These are phyloP conservation scores for Myrmecobius fasciatus DNA, from an alignment of 2,113 vertebrate genomes.

Conservation along the genomic window DNA sequence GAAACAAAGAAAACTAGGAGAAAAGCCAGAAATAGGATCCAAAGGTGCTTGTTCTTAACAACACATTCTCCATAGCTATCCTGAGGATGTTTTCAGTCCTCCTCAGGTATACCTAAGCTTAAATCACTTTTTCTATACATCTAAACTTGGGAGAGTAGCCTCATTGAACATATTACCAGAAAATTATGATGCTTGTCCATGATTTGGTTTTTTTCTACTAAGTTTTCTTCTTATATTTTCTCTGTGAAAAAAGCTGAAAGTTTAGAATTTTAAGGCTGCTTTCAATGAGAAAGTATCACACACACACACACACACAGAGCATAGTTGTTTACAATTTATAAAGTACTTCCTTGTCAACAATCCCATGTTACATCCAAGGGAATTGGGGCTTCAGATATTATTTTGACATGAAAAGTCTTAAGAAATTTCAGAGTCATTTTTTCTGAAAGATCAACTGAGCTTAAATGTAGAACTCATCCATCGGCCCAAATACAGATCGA, in stretches of 20 bases:
- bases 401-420: not conserved
- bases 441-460: not conserved
- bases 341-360: not conserved
- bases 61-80: not conserved
- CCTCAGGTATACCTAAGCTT: not conserved
- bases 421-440: not conserved
- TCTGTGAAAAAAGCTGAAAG: not conserved
- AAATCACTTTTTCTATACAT: not conserved
- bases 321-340: not conserved
- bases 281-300: not conserved
- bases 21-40: not conserved
- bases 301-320: not conserved
- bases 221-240: not conserved
- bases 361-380: not conserved
- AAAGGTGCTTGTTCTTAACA: not conserved
- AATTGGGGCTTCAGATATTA: not conserved
- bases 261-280: not conserved
- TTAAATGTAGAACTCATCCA: not conserved
- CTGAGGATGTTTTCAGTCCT: not conserved
- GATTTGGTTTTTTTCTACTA: not conserved
- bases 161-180: slow-evolving; percentile 36
- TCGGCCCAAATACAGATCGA: not conserved
- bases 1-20: not conserved
- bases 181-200: not conserved
- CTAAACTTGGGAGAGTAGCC: not conserved